Evolutionary conservation across 2,113 vertebrate genomes (phyloP), one percentile per base, ranked within the genome.

Genomic region (Peromyscus leucopus): DNA sequence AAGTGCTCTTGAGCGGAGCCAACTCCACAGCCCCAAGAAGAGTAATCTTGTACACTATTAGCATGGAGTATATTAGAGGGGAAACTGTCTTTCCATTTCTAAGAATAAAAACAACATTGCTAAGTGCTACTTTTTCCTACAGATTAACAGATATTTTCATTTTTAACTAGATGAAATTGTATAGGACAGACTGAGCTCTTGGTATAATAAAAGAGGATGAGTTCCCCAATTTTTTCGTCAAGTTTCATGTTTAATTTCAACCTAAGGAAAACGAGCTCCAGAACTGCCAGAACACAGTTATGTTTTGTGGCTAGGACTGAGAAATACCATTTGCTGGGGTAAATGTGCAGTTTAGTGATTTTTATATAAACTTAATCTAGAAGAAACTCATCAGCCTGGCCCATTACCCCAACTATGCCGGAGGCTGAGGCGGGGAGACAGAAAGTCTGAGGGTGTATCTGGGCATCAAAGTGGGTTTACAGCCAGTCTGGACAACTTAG

Each of bases 1-100:
- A 4, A 19, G 17, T 55, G 31, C 17, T 21, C 48, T 59, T 11
- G 24, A 19, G 82, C 15, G 5, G n/a, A 42, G 39, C 22, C n/a
- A 63, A 65, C 26, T 46, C 83, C 16, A 15, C 39, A 46, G 4
- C 26, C 39, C 39, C n/a, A 97, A 98, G 57, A 96, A 95, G 36
- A 95, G 22, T 84, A 76, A 95, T 97, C 98, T 97, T 97, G 97
- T 95, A 90, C 91, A 79, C 89, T 98, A 2, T 96, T 87, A 96
- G 96, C 97, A 46, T 63, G 88, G 59, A 96, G 4, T 97, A 93
- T 87, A 92, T 98, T 97, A 91, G 89, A 96, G 97, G 72, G 46
- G 96, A 93, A 98, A 80, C 93, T 76, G 95, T 48, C 51, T 97
- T 97, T 96, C 75, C 51, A 79, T 79, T 98, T 98, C 93, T 92